A percentile compares a stretch with the other conserved stretches of the same genome.
Conservation (phyloP, 2,113 vertebrate species). For the Arenaria interpres region DNA sequence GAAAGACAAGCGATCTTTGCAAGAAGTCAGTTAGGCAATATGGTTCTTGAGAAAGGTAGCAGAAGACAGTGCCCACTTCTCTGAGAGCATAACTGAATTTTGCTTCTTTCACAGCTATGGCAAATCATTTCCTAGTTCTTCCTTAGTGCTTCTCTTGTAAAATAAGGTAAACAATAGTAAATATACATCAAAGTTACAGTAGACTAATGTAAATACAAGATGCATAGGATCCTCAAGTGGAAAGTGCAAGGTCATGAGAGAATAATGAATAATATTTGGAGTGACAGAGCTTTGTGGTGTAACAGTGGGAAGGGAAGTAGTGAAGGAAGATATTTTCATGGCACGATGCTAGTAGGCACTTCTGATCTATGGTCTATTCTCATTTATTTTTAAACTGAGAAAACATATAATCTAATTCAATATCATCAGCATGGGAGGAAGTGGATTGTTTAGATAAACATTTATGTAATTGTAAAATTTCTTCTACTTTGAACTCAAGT, state of each 20-base stretch:
- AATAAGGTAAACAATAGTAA: background rate
- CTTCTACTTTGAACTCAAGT: background rate
- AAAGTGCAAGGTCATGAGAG: background rate
- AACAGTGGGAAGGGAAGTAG: background rate
- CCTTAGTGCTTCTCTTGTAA: background rate
- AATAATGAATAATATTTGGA: background rate
- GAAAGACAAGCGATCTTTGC: background rate
- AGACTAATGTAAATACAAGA: background rate
- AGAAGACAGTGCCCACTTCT: background rate
- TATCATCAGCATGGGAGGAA: background rate
- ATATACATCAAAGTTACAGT: background rate
- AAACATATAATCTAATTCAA: background rate
- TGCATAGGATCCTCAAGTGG: background rate
- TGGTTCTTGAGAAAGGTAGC: background rate
- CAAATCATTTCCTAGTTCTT: background rate
- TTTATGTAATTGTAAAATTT: background rate
- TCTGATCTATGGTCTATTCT: background rate
- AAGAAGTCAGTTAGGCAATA: background rate
- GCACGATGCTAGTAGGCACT: rapidly evolving
- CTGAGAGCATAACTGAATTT: background rate
- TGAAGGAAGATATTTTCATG: background rate
- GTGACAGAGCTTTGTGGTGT: background rate
- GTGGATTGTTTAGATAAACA: background rate
- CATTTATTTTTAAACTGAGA: background rate
- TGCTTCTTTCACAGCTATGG: background rate